phyloP scores from a whole-genome alignment of 2,888 invertebrate species.

The Stenichneumon culpator region DNA sequence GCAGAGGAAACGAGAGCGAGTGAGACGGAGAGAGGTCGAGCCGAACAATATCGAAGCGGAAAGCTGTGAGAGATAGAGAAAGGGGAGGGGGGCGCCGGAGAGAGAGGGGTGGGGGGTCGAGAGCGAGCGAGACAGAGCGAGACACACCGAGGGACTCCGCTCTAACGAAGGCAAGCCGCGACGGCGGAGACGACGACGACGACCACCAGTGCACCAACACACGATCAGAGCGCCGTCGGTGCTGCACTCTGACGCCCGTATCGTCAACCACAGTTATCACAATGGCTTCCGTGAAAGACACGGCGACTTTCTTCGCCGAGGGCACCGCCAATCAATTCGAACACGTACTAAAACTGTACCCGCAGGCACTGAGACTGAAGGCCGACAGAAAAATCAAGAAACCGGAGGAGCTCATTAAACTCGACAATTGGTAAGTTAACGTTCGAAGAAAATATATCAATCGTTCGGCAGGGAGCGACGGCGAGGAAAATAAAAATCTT shows the following conservation, averaged over 20 bases:
- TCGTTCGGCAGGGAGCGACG: not conserved
- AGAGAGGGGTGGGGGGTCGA: not conserved
- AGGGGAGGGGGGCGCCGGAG: not conserved
- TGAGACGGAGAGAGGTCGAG: constrained; percentile 15
- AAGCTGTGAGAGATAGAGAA: constrained; percentile 34
- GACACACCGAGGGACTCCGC: not conserved
- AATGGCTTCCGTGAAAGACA: constrained; percentile 95
- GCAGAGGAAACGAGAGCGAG: constrained; percentile 19
- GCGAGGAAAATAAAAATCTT: too few relatives aligned
- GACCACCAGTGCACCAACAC: constrained; percentile 15
- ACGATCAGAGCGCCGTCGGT: constrained; percentile 56
- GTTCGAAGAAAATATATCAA: constrained; percentile 42
- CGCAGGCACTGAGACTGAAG: constrained; percentile 95
- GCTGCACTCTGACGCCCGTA: constrained; percentile 78
- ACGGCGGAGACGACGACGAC: constrained; percentile 40
- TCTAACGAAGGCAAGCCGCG: constrained; percentile 32
- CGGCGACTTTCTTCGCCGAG: constrained; percentile 97
- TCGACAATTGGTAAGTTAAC: constrained; percentile 96
- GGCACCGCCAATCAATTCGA: constrained; percentile 95
- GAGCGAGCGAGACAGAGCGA: constrained; percentile 1
- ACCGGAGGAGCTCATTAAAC: constrained; percentile 96
- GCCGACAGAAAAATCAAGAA: constrained; percentile 96
- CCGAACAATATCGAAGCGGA: constrained; percentile 36
- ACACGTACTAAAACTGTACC: constrained; percentile 95
- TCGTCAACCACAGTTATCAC: constrained; percentile 85